These are phyloP conservation scores for Conus canariensis DNA, from an alignment of 2,888 invertebrate genomes.

Conservation along the genomic window DNA sequence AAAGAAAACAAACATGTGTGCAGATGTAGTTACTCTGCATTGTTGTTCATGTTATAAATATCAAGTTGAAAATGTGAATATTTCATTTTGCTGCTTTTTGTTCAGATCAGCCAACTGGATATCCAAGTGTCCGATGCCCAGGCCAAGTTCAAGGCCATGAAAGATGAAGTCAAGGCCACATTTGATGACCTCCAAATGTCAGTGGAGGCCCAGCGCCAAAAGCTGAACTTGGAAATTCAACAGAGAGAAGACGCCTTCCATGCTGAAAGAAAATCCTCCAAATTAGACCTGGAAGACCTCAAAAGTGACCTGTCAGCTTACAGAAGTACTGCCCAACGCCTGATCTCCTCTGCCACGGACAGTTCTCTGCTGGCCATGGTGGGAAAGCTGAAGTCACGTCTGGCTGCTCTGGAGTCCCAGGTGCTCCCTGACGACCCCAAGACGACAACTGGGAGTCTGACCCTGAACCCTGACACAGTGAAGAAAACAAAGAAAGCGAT, in stretches of 20 bases:
- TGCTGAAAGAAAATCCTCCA: neutral
- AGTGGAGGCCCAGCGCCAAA: neutral
- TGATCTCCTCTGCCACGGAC: neutral
- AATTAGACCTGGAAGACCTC: neutral
- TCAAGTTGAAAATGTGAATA: neutral
- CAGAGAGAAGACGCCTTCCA: neutral
- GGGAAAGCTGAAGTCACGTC: neutral
- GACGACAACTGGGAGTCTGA: too few species aligned
- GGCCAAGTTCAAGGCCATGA: neutral
- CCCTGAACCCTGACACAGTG: too few species aligned
- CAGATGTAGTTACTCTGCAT: too few species aligned
- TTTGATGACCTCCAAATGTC: neutral
- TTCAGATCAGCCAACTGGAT: neutral
- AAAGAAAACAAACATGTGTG: too few species aligned
- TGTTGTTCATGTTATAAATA: too few species aligned
- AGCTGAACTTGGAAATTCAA: neutral
- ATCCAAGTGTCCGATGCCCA: neutral
- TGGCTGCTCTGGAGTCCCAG: neutral
- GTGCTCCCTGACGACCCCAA: neutral
- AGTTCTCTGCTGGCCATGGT: neutral
- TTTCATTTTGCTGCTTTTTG: too few species aligned
- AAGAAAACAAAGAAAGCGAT: too few species aligned
- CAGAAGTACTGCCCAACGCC: neutral
- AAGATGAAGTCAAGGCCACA: neutral
- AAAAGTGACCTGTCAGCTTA: neutral